These are phyloP conservation scores for Atrichornis clamosus DNA, from an alignment of 2,113 vertebrate species.

Conservation along the genomic window DNA sequence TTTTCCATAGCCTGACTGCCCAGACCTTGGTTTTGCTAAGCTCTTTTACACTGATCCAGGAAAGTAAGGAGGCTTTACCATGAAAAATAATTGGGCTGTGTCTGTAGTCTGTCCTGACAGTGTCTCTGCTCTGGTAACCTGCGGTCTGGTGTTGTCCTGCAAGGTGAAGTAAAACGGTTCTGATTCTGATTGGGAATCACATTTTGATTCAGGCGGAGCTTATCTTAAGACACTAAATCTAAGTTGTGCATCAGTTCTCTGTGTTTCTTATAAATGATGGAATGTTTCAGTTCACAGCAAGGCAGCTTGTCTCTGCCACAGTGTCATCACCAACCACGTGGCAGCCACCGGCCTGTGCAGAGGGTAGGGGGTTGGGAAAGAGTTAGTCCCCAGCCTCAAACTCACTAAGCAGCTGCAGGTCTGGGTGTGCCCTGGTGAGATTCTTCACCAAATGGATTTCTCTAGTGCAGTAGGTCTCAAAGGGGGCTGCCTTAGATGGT, in stretches of 20 bases:
- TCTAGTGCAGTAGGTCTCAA: neutral
- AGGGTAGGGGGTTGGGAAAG: neutral
- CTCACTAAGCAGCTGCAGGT: neutral
- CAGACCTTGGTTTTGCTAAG: neutral
- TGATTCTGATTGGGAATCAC: neutral
- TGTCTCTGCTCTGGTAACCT: neutral
- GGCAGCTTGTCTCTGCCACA: neutral
- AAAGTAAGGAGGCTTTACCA: neutral
- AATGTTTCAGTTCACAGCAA: neutral
- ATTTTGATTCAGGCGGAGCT: neutral
- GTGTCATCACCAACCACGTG: fast-evolving
- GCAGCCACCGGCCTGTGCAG: neutral
- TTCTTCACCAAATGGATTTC: neutral
- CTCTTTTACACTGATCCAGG: neutral
- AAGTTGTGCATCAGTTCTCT: neutral
- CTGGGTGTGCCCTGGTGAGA: neutral
- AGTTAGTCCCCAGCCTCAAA: neutral
- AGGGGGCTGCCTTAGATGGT: neutral
- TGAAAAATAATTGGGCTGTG: neutral
- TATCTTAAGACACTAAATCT: neutral
- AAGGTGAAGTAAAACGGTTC: neutral
- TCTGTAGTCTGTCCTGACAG: neutral
- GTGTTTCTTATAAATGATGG: neutral
- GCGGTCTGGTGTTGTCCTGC: neutral
- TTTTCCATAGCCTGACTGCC: neutral